These are phyloP conservation scores for Anabas testudineus DNA, from an alignment of 2,797 vertebrate species.

Conservation along the genomic window DNA sequence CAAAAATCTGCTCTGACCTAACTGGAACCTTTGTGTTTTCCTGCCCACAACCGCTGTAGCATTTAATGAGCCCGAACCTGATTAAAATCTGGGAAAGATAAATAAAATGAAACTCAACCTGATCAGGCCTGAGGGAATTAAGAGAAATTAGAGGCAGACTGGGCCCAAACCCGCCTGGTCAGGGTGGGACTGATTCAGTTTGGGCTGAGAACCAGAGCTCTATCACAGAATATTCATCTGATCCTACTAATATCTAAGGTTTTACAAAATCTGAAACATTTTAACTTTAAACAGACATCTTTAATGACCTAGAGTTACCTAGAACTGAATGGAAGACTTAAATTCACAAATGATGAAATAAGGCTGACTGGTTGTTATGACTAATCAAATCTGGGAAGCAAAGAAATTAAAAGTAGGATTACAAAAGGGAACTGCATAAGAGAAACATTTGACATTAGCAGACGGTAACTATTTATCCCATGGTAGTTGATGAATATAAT, in stretches of 20 bases:
- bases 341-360: conserved; percentile 27
- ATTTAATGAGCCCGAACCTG: conserved; percentile 60
- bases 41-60: conserved; percentile 50
- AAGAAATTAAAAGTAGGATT: conserved; percentile 12
- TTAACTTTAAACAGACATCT: conserved; percentile 14
- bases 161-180: conserved; percentile 20
- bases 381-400: conserved; percentile 1
- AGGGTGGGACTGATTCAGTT: conserved; percentile 33
- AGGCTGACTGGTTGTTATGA: conserved; percentile 15
- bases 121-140: conserved; percentile 53
- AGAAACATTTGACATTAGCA: conserved; percentile 8
- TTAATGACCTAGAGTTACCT: conserved; percentile 38
- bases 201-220: conserved; percentile 43
- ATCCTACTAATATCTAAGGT: conserved; percentile 35
- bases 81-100: conserved; percentile 63
- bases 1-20: conserved; percentile 37
- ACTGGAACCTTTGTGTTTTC: conserved; percentile 29
- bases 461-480: neutral
- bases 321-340: conserved; percentile 5
- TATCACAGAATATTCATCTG: conserved; percentile 40
- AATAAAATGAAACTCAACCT: conserved; percentile 62
- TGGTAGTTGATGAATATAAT: no score
- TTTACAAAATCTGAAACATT: conserved; percentile 24
- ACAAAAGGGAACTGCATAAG: neutral
- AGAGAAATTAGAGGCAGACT: conserved; percentile 65